Conservation (phyloP, 2,797 vertebrate species). For the Poeciliopsis presidionis region DNA sequence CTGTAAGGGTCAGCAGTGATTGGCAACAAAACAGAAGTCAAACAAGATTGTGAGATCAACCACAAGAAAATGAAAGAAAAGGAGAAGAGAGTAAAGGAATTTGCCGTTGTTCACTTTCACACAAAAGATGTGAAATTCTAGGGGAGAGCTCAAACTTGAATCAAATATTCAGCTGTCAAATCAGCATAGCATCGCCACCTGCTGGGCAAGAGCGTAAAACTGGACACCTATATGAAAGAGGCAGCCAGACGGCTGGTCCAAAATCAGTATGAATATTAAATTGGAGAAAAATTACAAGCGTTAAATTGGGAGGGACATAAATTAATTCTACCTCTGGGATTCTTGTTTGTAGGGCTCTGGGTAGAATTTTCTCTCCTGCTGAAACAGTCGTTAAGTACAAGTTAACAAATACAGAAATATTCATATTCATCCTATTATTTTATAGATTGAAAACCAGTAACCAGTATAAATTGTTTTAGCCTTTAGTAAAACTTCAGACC, state of each 20-base stretch:
- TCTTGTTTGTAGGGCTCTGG: slow-evolving; percentile 4
- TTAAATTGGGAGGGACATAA: neutral
- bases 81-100: neutral
- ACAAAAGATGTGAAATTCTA: neutral
- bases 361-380: slow-evolving; percentile 37
- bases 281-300: neutral
- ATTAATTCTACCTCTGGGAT: slow-evolving; percentile 28
- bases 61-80: neutral
- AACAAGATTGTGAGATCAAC: neutral
- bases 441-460: neutral
- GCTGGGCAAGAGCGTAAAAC: neutral
- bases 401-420: neutral
- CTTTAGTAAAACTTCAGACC: neutral
- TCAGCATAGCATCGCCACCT: neutral
- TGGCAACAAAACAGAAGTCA: neutral
- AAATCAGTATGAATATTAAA: neutral
- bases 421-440: neutral
- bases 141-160: neutral
- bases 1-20: neutral
- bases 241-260: neutral
- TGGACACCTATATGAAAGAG: neutral
- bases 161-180: neutral
- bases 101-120: neutral
- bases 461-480: neutral
- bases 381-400: slow-evolving; percentile 18